phyloP scores from a whole-genome alignment of 1,140 invertebrate species.

The Apolygus lucorum region DNA sequence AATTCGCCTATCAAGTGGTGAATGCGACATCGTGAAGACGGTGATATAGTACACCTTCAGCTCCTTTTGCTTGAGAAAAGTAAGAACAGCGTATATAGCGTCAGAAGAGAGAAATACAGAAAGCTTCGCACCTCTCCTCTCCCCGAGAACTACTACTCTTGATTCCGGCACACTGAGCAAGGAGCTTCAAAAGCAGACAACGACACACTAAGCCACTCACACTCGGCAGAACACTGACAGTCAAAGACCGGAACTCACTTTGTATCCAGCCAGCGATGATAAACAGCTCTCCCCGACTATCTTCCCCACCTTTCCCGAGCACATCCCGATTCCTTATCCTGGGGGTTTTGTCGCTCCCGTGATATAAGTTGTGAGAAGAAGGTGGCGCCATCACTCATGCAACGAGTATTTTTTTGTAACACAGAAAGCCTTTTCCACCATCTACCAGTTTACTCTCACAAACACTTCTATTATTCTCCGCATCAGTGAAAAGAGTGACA shows the following conservation, averaged over 20 bases:
- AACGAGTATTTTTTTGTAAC: neutral
- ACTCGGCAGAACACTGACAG: neutral
- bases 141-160: neutral
- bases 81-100: no score
- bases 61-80: no score
- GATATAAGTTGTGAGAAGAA: constrained; percentile 9
- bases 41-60: no score
- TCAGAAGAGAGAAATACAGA: no score
- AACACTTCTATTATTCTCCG: constrained; percentile 5
- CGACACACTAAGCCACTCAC: constrained; percentile 9
- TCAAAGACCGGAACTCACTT: constrained; percentile 16
- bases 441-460: constrained; percentile 5
- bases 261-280: constrained; percentile 1
- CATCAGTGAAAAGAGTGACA: no score
- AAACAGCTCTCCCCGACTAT: constrained; percentile 7
- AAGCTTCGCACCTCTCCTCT: no score
- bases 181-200: neutral
- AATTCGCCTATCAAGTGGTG: no score
- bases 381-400: constrained; percentile 12
- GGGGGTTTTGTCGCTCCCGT: neutral
- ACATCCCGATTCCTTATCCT: constrained; percentile 1
- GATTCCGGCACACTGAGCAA: constrained; percentile 8
- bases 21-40: no score
- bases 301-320: neutral
- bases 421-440: constrained; percentile 7